These are phyloP conservation scores for Ceyx margarethae DNA, from an alignment of 2,113 vertebrate genomes.

Conservation along the genomic window DNA sequence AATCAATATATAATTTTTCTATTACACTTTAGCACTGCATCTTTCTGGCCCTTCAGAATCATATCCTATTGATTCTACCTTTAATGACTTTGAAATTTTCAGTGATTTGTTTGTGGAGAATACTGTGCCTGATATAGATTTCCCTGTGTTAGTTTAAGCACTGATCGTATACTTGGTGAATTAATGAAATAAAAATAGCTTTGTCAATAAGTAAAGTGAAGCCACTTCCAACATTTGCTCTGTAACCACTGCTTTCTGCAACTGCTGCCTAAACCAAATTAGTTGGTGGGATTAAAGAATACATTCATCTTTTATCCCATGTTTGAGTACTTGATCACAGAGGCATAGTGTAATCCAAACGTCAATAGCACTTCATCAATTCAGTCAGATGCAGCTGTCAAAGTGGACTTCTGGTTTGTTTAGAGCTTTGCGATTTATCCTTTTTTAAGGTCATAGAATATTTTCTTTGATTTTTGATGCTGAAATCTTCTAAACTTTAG, in stretches of 20 bases:
- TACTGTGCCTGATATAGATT: conserved; percentile 71
- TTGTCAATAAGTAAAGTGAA: conserved; percentile 77
- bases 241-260: conserved; percentile 66
- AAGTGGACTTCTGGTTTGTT: conserved; percentile 83
- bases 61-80: conserved; percentile 70
- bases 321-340: conserved; percentile 96
- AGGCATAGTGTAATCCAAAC: conserved; percentile 93
- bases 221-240: conserved; percentile 73
- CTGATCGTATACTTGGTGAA: conserved; percentile 73
- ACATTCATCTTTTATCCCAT: conserved; percentile 89
- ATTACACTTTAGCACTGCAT: conserved; percentile 68
- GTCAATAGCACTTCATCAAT: conserved; percentile 92
- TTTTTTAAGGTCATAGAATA: conserved; percentile 84
- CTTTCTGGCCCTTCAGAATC: conserved; percentile 65
- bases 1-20: conserved; percentile 69
- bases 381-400: conserved; percentile 85
- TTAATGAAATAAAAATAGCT: conserved; percentile 82
- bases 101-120: conserved; percentile 70
- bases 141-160: conserved; percentile 70
- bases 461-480: conserved; percentile 92
- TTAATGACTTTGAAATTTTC: conserved; percentile 72
- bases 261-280: conserved; percentile 80
- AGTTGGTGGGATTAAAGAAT: conserved; percentile 93
- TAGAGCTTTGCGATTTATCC: conserved; percentile 81
- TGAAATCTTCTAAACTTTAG: conserved; percentile 87